Base-by-base conservation (phyloP, 2,113 vertebrate species). In the Calyptomena viridis region DNA sequence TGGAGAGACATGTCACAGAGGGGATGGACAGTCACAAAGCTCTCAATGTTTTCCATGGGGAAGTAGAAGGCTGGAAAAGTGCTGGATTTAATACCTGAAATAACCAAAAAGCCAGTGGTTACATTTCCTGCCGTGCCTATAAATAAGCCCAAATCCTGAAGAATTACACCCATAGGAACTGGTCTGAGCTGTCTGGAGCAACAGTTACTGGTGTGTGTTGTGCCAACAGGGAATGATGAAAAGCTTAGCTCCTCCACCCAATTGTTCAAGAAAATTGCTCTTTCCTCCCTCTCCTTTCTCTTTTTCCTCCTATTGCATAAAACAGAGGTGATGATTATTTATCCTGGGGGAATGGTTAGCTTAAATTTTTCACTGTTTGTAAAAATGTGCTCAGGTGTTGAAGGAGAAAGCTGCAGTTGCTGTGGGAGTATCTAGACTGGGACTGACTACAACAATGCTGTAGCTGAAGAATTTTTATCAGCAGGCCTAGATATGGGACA, bases 1-100 rank as follows among this genome's bases (percentile, higher is more conserved):
- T 94, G 89, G 25, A 99, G 95, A 8, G 94, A 87, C 98, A 98
- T 96, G 8, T 84, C 78, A 5, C 81, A 96, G 46, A 78, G 89
- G 14, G 97, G 95, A 25, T 87, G 96, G 11, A 98, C 97, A 12
- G 96, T 40, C 23, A 98, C 98, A 4, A 97, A 98, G 59, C 98
- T 98, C 31, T 92, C 97, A 1, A 93, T 47, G 84, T 97, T 98
- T 59, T 96, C 98, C 40, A 64, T 59, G 1, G 88, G 95, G 95
- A 99, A 99, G 95, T 97, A 93, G 46, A 99, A 98, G 46, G 98
- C 98, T 63, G 98, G 87, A 19, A 98, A 98, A 60, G 95, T 30
- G 62, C 28, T 84, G 73, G 81, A 40, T 28, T 69, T 22, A 1
- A 22, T 71, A 60, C 37, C 96, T 97, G 94, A n/a, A 96, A 89